These are phyloP conservation scores for Zaprionus bogoriensis DNA, from an alignment of 2,888 invertebrate genomes.

Conservation along the genomic window DNA sequence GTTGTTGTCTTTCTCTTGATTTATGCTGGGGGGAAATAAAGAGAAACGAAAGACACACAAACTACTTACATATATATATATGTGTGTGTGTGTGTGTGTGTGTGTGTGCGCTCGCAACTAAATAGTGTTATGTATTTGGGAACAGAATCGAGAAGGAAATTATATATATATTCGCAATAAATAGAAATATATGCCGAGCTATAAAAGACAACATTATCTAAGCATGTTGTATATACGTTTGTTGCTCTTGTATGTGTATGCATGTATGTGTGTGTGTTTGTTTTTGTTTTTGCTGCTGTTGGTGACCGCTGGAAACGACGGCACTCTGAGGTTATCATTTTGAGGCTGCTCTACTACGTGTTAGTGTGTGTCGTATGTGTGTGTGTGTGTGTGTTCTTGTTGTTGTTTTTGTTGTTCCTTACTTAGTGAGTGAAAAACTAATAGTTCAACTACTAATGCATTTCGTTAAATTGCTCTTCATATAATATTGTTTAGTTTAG, in stretches of 20 bases:
- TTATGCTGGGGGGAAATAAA: slow-evolving; percentile 49
- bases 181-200: slow-evolving; percentile 51
- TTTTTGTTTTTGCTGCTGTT: slow-evolving; percentile 18
- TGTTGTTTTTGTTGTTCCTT: slow-evolving; percentile 21
- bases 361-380: slow-evolving; percentile 41
- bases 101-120: slow-evolving; percentile 50
- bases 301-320: slow-evolving; percentile 69
- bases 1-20: slow-evolving; percentile 53
- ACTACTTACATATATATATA: slow-evolving; percentile 31
- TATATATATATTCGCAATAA: slow-evolving; percentile 60
- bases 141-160: slow-evolving; percentile 49
- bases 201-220: slow-evolving; percentile 77
- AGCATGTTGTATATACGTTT: slow-evolving; percentile 58
- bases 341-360: slow-evolving; percentile 66
- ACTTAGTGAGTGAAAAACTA: slow-evolving; percentile 69
- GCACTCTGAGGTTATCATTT: slow-evolving; percentile 66
- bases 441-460: slow-evolving; percentile 75
- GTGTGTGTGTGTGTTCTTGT: slow-evolving; percentile 26
- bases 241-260: slow-evolving; percentile 33
- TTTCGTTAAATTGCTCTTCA: slow-evolving; percentile 64
- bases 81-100: slow-evolving; percentile 8
- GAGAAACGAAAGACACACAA: slow-evolving; percentile 72
- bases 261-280: slow-evolving; percentile 30
- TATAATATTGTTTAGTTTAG: slow-evolving; percentile 29
- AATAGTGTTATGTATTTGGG: slow-evolving; percentile 40